Base-by-base conservation (phyloP, 2,113 vertebrate genomes). In the Beaufortia kweichowensis region DNA sequence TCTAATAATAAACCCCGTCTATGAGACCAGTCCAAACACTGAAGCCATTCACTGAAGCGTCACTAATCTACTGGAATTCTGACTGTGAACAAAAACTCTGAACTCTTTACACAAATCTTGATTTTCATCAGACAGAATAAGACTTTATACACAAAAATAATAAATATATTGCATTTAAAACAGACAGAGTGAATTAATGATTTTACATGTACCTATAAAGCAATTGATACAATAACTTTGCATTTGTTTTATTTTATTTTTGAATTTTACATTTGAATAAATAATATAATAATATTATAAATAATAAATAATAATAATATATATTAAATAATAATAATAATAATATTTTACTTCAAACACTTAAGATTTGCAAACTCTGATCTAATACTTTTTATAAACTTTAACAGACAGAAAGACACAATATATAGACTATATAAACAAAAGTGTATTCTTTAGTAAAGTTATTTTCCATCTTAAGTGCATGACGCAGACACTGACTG, bases 1-100 rank as follows among this genome's bases (percentile, higher is more conserved):
- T 46, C 39, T 19, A 11, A 7, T 17, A 43, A 5, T 15, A 53
- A 19, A 39, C 19, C 15, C 48, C 48, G 5, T 53, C 19, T 28
- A 7, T 19, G 4, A 43, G 55, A 57, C 29, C 15, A 26, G 12
- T 56, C n/a, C 67, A 35, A 78, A 21, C 23, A 63, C 69, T 74
- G 28, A 63, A 53, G 29, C 56, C 55, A 53, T 56, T 67, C 39
- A 61, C 24, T 21, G 56, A 33, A 55, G 60, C 39, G 48, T 78
- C 10, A 33, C 56, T 79, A 81, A 82, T 39, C 62, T 55, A 68
- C 46, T 43, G 72, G 73, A 79, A 79, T 78, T 66, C 39, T 28
- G 65, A 61, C 57, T 24, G 65, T 26, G 80, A 82, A 84, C 59
- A 26, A 59, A 21, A 12, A 55, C 24, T 15, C 31, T 2, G 17